Conservation (phyloP, 2,888 invertebrate genomes). For the Alcis repandata region DNA sequence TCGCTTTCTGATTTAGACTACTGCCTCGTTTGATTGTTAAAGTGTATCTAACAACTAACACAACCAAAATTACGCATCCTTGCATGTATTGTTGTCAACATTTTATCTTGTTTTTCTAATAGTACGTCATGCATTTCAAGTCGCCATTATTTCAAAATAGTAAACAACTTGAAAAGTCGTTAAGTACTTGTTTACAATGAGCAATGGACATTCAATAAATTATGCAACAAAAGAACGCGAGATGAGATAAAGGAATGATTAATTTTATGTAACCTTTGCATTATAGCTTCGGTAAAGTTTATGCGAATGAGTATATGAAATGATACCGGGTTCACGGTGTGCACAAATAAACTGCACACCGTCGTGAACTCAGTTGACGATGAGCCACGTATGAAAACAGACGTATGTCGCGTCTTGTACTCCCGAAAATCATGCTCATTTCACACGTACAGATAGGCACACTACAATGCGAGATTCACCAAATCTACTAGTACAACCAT, state of each 20-base stretch:
- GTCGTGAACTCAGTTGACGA: no score
- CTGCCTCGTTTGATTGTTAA: conserved; percentile 15
- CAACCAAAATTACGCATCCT: background rate
- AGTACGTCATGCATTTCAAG: conserved; percentile 18
- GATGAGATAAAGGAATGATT: conserved; percentile 22
- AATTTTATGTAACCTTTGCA: conserved; percentile 31
- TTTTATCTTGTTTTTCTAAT: conserved; percentile 8
- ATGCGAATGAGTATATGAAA: no score
- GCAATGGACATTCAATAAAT: conserved; percentile 13
- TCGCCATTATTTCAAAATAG: conserved; percentile 20
- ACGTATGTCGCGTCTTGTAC: no score
- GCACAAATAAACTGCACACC: no score
- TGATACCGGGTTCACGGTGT: no score
- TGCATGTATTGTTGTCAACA: background rate
- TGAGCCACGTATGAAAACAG: no score
- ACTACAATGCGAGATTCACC: no score
- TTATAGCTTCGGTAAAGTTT: no score
- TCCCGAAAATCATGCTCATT: no score
- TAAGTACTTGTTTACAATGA: conserved; percentile 25
- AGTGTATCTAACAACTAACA: background rate
- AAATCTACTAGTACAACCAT: no score
- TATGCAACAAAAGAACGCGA: conserved; percentile 21
- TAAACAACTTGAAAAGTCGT: conserved; percentile 18
- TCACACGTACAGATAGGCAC: no score
- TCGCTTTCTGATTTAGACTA: conserved; percentile 49